phyloP scores from a whole-genome alignment of 2,113 vertebrate genomes.

The Neopipo cinnamomea region DNA sequence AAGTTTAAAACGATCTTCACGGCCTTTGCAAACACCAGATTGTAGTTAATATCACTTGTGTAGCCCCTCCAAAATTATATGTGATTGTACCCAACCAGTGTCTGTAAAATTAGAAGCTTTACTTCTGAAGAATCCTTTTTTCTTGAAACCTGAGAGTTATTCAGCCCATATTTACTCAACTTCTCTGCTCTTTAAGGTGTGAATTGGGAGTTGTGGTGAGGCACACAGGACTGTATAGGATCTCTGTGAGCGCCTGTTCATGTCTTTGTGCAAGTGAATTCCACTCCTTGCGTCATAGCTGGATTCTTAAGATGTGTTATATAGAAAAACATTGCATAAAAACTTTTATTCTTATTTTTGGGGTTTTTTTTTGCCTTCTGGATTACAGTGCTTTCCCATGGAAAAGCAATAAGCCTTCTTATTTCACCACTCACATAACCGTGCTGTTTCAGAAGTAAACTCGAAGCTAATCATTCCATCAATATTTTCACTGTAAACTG shows the following conservation, averaged over 20 bases:
- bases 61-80: not conserved
- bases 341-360: too few relatives aligned
- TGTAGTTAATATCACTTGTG: not conserved
- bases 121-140: not conserved
- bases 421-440: not conserved
- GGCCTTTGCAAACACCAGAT: not conserved
- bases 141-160: not conserved
- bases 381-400: not conserved
- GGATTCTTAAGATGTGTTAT: not conserved
- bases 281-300: not conserved
- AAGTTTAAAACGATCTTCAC: too few relatives aligned
- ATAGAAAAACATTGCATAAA: not conserved
- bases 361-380: accelerated
- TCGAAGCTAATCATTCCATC: not conserved
- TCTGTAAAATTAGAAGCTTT: not conserved
- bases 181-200: not conserved
- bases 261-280: not conserved
- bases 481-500: not conserved
- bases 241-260: not conserved
- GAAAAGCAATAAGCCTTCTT: not conserved
- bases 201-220: not conserved
- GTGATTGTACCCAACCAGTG: not conserved
- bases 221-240: not conserved
- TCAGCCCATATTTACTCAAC: not conserved
- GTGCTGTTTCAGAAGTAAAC: not conserved